Evolutionary conservation across 2,797 vertebrate species (phyloP).

Genomic region (Buceros bicornis): DNA sequence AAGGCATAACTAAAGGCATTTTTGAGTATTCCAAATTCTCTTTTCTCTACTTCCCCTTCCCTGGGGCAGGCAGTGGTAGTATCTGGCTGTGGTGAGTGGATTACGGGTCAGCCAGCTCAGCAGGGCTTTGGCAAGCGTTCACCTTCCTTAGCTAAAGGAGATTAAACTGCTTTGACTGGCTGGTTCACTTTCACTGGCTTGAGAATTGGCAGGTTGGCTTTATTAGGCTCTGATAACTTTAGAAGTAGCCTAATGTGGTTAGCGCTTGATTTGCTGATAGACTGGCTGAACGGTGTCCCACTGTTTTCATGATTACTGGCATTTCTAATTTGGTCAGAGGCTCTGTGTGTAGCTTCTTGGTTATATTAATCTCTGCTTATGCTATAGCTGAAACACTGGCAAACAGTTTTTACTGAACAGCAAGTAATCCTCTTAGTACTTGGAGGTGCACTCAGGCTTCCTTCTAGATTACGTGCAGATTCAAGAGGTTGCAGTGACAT

Average conservation of each 20-base stretch:
- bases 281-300: not conserved
- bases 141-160: not conserved
- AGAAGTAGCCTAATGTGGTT: not conserved
- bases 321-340: not conserved
- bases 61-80: not conserved
- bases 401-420: not conserved
- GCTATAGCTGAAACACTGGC: not conserved
- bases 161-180: not conserved
- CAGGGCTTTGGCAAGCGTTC: not conserved
- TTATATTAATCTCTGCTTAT: not conserved
- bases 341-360: not conserved
- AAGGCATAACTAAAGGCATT: not conserved
- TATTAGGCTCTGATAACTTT: not conserved
- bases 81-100: not conserved
- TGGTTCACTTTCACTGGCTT: accelerated
- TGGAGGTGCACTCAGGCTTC: not conserved
- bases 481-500: not conserved
- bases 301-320: not conserved
- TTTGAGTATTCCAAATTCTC: not conserved
- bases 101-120: not conserved
- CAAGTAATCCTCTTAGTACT: not conserved
- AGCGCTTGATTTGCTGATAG: not conserved
- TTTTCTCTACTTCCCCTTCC: not conserved
- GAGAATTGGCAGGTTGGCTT: not conserved
- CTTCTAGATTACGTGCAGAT: not conserved